Evolutionary conservation across 2,797 vertebrate genomes (phyloP), one percentile per base, ranked within the genome.

Genomic region (Acipenser ruthenus): DNA sequence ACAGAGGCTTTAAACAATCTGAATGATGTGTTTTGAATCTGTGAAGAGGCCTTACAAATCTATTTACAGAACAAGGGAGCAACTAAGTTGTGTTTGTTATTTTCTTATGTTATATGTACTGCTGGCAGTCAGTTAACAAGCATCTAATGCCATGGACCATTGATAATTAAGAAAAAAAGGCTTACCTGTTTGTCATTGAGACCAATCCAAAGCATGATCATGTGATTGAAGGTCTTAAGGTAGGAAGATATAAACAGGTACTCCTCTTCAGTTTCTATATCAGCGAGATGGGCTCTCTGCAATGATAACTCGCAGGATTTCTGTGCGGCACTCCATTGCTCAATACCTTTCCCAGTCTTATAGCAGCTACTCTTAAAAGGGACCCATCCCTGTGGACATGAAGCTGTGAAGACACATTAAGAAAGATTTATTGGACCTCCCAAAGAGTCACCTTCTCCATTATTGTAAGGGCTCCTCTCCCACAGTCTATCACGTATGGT

Each of bases 181-280:
- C 78, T 78, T 72, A 94, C 93, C 91, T 89, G 81, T 50, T 77
- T 71, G 73, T 94, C 88, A 71, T 82, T 94, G 69, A 96, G 88
- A 65, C 89, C 89, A 0, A 86, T 93, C 93, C 93, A 97, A 10
- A 92, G 72, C 77, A 94, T 86, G 75, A 91, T 78, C 73, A 93
- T 67, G 72, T 82, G 81, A 75, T 79, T 83, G 37, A 87, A 63
- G 62, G 69, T 82, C 67, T 79, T 79, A 15, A 95, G 83, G 75
- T 87, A 76, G 9, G 82, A 87, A 53, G 85, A 82, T 65, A 93
- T 5, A 69, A 92, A 94, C 6, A 60, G 6, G 59, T 77, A 77
- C 74, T 95, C 90, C 69, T 86, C 84, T 67, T 77, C 72, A 53
- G 67, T 90, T 71, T 87, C 88, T 66, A 94, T 56, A 71, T 93